These are phyloP conservation scores for Caenorhabditis japonica DNA, from an alignment of 2,888 invertebrate genomes.

Conservation along the genomic window DNA sequence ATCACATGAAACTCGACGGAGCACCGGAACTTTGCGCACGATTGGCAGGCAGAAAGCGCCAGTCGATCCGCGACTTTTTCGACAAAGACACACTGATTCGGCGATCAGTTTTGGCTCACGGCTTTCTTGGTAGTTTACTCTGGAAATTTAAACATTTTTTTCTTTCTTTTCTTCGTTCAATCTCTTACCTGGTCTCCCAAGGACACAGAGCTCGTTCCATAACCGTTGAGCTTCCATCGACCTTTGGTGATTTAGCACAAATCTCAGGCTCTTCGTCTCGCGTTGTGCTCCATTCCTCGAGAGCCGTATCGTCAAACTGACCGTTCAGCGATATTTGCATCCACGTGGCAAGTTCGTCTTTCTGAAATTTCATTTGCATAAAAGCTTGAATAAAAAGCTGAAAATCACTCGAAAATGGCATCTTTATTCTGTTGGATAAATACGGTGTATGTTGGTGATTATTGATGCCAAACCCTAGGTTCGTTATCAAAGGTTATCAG, in stretches of 20 bases:
- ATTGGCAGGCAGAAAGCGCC: constrained; percentile 71
- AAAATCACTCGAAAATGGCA: no score
- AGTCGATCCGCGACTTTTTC: constrained; percentile 68
- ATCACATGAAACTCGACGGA: constrained; percentile 67
- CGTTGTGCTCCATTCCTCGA: constrained; percentile 57
- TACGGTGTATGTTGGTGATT: constrained; percentile 16
- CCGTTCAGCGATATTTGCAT: constrained; percentile 56
- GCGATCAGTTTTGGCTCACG: constrained; percentile 74
- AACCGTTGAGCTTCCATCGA: constrained; percentile 55
- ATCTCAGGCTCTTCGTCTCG: constrained; percentile 49
- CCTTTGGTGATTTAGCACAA: constrained; percentile 52
- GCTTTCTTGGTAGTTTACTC: constrained; percentile 70
- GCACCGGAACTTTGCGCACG: constrained; percentile 69
- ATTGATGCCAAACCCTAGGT: constrained; percentile 12
- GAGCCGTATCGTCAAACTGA: constrained; percentile 44
- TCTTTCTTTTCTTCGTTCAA: not conserved
- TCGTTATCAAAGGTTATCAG: not conserved
- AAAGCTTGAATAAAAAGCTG: no score
- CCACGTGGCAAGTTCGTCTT: constrained; percentile 64
- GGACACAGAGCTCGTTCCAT: constrained; percentile 74
- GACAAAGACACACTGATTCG: constrained; percentile 72
- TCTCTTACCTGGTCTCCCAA: constrained; percentile 64
- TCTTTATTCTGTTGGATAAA: no score
- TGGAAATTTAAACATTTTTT: constrained; percentile 80
- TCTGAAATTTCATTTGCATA: constrained; percentile 50